Conservation (phyloP, 2,797 vertebrate species). For the Perodicticus potto region DNA sequence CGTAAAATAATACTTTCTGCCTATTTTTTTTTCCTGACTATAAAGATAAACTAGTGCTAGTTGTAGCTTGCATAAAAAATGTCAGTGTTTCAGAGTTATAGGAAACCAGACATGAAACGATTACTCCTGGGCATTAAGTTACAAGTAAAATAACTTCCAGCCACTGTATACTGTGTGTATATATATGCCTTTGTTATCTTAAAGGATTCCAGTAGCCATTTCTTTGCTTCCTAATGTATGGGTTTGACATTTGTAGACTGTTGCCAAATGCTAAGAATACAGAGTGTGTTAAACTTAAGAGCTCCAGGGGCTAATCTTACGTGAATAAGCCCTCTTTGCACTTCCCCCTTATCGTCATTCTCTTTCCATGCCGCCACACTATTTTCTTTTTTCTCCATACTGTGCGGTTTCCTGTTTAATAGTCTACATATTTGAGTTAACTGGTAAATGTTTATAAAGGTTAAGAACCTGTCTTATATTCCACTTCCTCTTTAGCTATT, state of each 20-base stretch:
- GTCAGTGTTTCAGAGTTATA: constrained; percentile 59
- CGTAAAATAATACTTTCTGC: not conserved
- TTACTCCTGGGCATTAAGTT: constrained; percentile 57
- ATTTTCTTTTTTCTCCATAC: not conserved
- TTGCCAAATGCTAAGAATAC: constrained; percentile 25
- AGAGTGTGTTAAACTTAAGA: not conserved
- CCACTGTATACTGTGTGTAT: not conserved
- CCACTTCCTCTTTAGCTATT: not conserved
- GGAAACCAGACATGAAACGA: constrained; percentile 40
- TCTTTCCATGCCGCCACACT: not conserved
- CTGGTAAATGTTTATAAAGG: not conserved
- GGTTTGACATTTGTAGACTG: constrained; percentile 33
- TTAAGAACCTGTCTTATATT: not conserved
- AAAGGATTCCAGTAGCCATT: constrained; percentile 61
- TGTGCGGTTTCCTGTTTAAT: not conserved
- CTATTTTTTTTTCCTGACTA: not conserved
- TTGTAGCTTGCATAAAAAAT: constrained; percentile 70
- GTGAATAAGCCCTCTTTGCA: not conserved
- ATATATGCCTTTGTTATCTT: constrained; percentile 53
- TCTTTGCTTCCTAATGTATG: constrained; percentile 57
- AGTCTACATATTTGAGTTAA: not conserved
- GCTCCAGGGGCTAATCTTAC: not conserved
- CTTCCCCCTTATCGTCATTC: not conserved
- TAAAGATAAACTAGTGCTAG: constrained; percentile 33
- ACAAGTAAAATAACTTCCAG: constrained; percentile 56